A percentile compares a stretch with the other conserved stretches of the same genome.
These are phyloP conservation scores for Cryptus armator DNA, from an alignment of 2,888 invertebrate genomes.

Conservation along the genomic window DNA sequence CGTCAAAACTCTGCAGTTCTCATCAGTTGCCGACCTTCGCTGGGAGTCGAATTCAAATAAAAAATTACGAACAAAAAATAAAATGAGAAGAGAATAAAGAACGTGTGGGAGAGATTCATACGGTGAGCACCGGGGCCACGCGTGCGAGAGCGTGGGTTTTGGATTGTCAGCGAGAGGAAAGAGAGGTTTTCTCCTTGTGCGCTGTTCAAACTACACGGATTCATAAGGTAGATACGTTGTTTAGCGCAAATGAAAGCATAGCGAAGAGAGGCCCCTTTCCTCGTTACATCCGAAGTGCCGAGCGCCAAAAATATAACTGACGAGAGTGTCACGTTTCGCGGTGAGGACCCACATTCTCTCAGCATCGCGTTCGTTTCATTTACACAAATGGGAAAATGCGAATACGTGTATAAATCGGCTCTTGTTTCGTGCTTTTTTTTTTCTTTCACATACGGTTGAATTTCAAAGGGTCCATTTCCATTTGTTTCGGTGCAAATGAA, in stretches of 20 bases:
- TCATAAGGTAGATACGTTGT: neutral
- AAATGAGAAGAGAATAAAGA: slow-evolving; percentile 8
- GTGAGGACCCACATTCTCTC: neutral
- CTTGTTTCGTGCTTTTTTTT: neutral
- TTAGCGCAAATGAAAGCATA: neutral
- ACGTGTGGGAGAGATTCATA: slow-evolving; percentile 44
- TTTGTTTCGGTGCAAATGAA: slow-evolving; percentile 38
- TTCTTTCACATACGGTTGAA: slow-evolving; percentile 17
- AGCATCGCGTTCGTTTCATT: neutral
- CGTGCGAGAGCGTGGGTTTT: slow-evolving; percentile 24
- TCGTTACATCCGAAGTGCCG: neutral
- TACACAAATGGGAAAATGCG: neutral
- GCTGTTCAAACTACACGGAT: neutral
- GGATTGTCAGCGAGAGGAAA: slow-evolving; percentile 24
- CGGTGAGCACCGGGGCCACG: slow-evolving; percentile 8
- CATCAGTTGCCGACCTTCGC: slow-evolving; percentile 49
- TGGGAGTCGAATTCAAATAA: slow-evolving; percentile 25
- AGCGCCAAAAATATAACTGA: neutral
- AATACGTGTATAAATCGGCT: no score
- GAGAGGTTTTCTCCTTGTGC: neutral
- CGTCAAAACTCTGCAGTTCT: slow-evolving; percentile 42
- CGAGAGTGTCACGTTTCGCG: slow-evolving; percentile 8
- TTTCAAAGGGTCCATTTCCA: slow-evolving; percentile 56
- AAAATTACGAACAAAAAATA: slow-evolving; percentile 36
- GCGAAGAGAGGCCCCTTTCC: neutral